A percentile compares a stretch with the other conserved stretches of the same genome.
Conservation (phyloP, 1,140 invertebrate species). For the Lepidostoma basale region DNA sequence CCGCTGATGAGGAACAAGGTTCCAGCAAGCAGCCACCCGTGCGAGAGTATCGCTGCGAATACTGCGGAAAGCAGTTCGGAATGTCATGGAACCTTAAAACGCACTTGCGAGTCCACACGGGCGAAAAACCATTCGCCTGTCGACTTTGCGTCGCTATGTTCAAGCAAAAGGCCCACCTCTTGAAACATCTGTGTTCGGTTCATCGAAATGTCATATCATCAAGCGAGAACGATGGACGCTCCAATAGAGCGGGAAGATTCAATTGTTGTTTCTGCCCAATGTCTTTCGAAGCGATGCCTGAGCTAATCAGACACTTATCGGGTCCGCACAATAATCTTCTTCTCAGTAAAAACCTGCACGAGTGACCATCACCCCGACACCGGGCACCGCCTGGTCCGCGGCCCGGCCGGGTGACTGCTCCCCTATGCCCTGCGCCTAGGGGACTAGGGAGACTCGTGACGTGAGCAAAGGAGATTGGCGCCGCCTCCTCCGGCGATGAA, state of each 20-base stretch:
- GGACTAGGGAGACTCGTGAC: too few species aligned
- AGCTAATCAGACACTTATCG: constrained; percentile 82
- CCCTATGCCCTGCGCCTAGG: too few species aligned
- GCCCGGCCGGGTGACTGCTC: too few species aligned
- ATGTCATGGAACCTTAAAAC: constrained; percentile 91
- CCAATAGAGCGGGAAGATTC: constrained; percentile 69
- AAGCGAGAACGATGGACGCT: constrained; percentile 70
- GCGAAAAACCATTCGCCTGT: constrained; percentile 87
- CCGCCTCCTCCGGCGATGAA: constrained; percentile 40
- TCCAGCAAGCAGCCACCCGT: constrained; percentile 66
- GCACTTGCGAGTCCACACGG: constrained; percentile 82
- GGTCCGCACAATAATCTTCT: constrained; percentile 85
- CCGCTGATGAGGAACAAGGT: constrained; percentile 58
- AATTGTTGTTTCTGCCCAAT: constrained; percentile 86
- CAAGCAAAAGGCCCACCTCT: constrained; percentile 84
- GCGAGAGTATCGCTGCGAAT: constrained; percentile 82
- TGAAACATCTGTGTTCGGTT: constrained; percentile 85
- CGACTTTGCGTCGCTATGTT: constrained; percentile 87
- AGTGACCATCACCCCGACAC: constrained; percentile 62
- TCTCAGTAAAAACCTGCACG: constrained; percentile 83
- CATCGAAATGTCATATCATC: constrained; percentile 82
- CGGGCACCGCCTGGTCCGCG: constrained; percentile 46
- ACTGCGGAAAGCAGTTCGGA: constrained; percentile 87
- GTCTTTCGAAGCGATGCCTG: constrained; percentile 81
- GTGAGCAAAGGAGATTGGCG: too few species aligned